Evolutionary conservation across 2,113 vertebrate species (phyloP).

Genomic region (Phyllopteryx taeniolatus): DNA sequence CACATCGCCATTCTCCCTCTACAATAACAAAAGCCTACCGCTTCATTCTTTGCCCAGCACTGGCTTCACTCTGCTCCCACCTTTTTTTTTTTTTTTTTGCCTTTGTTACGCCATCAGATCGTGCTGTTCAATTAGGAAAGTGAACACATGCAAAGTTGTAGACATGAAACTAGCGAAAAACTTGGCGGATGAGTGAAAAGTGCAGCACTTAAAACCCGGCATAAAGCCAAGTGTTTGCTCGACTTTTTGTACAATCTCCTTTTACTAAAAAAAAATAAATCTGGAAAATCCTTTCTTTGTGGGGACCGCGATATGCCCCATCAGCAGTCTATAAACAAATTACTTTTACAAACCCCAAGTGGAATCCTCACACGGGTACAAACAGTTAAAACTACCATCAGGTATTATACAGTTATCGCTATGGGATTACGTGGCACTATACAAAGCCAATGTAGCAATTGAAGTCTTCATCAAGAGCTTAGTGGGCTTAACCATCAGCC

Average conservation of each 20-base stretch:
- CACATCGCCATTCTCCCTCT: conserved; percentile 39
- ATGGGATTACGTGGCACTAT: background rate
- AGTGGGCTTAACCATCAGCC: background rate
- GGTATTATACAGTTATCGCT: background rate
- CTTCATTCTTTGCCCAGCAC: conserved; percentile 35
- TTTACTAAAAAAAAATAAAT: no score
- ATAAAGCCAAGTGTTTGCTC: background rate
- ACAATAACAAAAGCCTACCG: conserved; percentile 50
- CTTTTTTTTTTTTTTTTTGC: conserved; percentile 32
- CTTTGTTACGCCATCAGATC: conserved; percentile 3
- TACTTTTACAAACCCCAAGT: background rate
- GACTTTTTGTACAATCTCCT: no score
- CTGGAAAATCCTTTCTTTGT: background rate
- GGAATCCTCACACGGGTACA: background rate
- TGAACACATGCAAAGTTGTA: conserved; percentile 1
- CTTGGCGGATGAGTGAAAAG: background rate
- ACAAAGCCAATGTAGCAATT: background rate
- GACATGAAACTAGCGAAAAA: conserved; percentile 2
- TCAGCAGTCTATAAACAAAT: background rate
- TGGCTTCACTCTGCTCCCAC: conserved; percentile 43
- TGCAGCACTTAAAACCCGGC: background rate
- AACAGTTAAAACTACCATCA: background rate
- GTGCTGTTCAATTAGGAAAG: conserved; percentile 10
- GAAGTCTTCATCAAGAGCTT: background rate
- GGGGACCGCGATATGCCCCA: no score